A percentile compares a stretch with the other conserved stretches of the same genome.
phyloP scores from a whole-genome alignment of 2,797 vertebrate species.

The Cuculus canorus region DNA sequence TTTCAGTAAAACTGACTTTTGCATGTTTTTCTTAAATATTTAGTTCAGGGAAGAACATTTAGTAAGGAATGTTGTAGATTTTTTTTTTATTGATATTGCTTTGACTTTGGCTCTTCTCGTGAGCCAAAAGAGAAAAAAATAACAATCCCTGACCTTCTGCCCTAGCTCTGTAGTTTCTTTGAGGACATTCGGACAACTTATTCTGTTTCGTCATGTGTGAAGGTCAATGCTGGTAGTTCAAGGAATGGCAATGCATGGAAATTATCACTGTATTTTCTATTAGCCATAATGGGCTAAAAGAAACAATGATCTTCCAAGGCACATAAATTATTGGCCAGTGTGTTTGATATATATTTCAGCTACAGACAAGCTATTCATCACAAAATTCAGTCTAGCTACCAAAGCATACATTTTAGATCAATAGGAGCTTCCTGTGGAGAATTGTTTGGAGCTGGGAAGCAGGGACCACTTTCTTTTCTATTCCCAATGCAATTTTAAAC shows the following conservation, averaged over 20 bases:
- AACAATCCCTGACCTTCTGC: neutral
- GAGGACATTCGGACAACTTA: neutral
- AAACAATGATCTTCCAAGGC: neutral
- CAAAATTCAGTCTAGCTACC: neutral
- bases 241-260: neutral
- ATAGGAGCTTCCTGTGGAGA: neutral
- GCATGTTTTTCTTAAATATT: neutral
- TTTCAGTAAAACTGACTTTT: neutral
- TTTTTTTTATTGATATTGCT: neutral
- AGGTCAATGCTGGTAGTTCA: neutral
- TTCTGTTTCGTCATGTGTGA: neutral
- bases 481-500: neutral
- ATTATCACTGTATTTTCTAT: conserved; percentile 8
- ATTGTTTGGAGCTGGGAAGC: neutral
- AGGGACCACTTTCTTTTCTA: neutral
- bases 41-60: neutral
- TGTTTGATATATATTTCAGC: neutral
- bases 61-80: neutral
- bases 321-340: neutral
- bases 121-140: neutral
- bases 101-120: neutral
- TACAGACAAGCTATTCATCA: neutral
- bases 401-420: neutral
- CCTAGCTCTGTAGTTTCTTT: neutral
- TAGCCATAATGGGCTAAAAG: neutral